Percentiles rank a stretch among this genome's conserved stretches.
These are phyloP conservation scores for Palythoa grandis DNA, from an alignment of 92 coral and sea anemone species.

Conservation along the genomic window DNA sequence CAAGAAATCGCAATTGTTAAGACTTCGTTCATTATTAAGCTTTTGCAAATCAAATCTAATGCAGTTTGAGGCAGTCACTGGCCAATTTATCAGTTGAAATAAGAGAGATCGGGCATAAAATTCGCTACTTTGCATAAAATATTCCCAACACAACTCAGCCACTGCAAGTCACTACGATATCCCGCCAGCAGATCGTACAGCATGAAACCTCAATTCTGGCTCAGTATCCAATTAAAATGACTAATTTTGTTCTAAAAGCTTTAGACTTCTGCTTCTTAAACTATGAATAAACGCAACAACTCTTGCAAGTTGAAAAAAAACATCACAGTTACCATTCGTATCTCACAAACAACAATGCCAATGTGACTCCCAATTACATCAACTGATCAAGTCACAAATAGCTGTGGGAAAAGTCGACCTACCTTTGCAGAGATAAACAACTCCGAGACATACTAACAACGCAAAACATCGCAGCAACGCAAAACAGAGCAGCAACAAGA, in stretches of 20 bases:
- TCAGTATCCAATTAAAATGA: background rate
- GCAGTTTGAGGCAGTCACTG: background rate
- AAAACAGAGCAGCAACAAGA: background rate
- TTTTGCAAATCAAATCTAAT: background rate
- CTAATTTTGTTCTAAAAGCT: background rate
- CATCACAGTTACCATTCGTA: constrained; percentile 6
- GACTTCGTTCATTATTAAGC: background rate
- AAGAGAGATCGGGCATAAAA: background rate
- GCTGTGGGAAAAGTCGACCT: constrained; percentile 9
- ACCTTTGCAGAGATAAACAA: constrained; percentile 42
- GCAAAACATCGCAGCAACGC: constrained; percentile 20
- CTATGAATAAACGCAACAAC: background rate
- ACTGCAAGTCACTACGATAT: constrained; percentile 14
- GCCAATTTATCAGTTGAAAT: background rate
- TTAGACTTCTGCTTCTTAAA: background rate
- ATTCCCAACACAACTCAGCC: background rate
- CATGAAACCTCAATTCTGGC: constrained; percentile 29
- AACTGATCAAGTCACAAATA: constrained; percentile 1
- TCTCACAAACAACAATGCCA: constrained; percentile 14
- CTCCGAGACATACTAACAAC: constrained; percentile 16
- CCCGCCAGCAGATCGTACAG: constrained; percentile 31
- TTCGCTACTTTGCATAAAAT: constrained; percentile 32
- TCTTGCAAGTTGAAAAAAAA: background rate
- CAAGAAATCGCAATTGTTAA: background rate
- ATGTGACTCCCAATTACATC: background rate